Evolutionary conservation across 1,140 invertebrate species (phyloP).

Genomic region (Microplitis mediator): DNA sequence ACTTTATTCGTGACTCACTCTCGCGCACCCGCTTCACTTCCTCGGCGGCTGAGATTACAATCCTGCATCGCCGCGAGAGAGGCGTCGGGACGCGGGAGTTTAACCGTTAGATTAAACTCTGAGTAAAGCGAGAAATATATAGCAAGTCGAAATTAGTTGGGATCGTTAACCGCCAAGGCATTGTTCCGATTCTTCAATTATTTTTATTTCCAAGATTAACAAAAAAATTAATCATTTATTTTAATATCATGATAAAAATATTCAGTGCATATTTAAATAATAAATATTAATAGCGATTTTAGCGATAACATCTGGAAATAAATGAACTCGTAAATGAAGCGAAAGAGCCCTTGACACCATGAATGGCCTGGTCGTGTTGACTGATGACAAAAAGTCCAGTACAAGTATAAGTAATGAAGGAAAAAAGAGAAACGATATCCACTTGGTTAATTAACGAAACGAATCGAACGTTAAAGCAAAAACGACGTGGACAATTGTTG

Average conservation of each 20-base stretch:
- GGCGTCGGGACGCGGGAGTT: conserved; percentile 24
- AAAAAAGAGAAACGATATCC: conserved; percentile 1
- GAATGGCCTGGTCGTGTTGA: conserved; percentile 16
- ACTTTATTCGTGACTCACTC: conserved; percentile 35
- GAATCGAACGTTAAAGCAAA: conserved; percentile 12
- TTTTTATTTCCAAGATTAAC: not conserved
- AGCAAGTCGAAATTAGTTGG: conserved; percentile 9
- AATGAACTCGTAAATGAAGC: conserved; percentile 11
- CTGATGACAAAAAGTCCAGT: not conserved
- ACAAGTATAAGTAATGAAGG: not conserved
- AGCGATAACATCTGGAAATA: not conserved
- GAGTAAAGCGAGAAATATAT: conserved; percentile 18
- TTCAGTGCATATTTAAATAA: no score
- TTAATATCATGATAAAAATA: no score
- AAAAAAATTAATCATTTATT: no score
- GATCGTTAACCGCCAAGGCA: conserved; percentile 14
- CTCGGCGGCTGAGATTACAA: conserved; percentile 25
- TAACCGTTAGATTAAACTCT: conserved; percentile 30
- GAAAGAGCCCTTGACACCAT: conserved; percentile 16
- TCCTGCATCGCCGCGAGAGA: conserved; percentile 19
- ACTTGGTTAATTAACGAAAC: conserved; percentile 27
- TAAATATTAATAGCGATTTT: no score
- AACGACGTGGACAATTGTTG: not conserved
- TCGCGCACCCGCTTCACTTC: conserved; percentile 9
- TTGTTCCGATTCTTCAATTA: not conserved